Percentiles rank a stretch among this genome's conserved stretches.
These are phyloP conservation scores for Paragorgia papillata DNA, from an alignment of 92 coral and sea anemone genomes.

Conservation along the genomic window DNA sequence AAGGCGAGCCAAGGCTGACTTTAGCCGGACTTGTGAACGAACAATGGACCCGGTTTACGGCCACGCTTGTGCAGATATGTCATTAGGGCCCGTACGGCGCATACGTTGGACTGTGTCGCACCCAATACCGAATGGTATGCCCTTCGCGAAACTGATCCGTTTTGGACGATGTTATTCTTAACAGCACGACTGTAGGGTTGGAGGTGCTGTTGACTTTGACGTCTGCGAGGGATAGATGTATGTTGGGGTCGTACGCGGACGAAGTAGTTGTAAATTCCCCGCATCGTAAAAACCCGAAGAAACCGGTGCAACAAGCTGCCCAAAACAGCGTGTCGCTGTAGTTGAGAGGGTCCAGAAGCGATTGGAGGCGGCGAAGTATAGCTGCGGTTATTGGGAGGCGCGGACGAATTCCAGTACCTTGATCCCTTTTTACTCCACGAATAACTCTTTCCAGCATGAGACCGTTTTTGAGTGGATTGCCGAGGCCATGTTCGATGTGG, in stretches of 20 bases:
- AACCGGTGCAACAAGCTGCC: constrained; percentile 56
- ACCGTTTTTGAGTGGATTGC: constrained; percentile 45
- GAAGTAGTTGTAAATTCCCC: constrained; percentile 7
- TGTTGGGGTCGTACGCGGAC: neutral
- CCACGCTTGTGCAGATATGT: neutral
- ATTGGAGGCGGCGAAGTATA: constrained; percentile 41
- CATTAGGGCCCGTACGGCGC: constrained; percentile 16
- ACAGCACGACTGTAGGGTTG: neutral
- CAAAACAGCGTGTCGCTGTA: constrained; percentile 41
- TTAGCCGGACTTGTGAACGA: neutral
- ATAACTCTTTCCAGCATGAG: constrained; percentile 48
- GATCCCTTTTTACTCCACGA: constrained; percentile 57
- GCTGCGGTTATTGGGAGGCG: constrained; percentile 56
- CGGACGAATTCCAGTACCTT: constrained; percentile 31
- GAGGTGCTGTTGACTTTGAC: neutral
- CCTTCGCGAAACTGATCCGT: constrained; percentile 38
- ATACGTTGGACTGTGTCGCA: neutral
- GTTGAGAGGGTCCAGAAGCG: constrained; percentile 8
- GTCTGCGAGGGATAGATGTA: neutral
- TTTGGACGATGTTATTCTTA: constrained; percentile 22
- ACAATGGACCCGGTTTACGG: neutral
- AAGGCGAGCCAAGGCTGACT: neutral
- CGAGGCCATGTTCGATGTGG: constrained; percentile 48
- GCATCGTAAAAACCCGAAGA: constrained; percentile 47
- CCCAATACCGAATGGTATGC: neutral